Evolutionary conservation across 2,113 vertebrate genomes (phyloP), one percentile per base, ranked within the genome.

Genomic region (Nannobrachium achirus): DNA sequence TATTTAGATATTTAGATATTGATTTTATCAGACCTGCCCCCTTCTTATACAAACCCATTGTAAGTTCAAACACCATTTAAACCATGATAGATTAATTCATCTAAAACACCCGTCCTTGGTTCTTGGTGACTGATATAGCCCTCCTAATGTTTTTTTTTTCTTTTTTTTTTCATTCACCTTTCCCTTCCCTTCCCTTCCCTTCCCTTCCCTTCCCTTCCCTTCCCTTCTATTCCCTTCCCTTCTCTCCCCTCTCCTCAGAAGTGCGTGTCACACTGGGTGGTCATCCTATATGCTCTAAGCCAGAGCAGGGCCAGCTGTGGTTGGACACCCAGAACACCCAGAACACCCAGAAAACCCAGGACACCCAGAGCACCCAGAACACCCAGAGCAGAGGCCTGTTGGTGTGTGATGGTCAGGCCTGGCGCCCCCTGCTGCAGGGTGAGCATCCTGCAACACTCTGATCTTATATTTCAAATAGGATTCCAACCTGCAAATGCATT

Each of bases 401-500:
- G 73, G 75, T 98, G 45, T 99, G 97, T 67, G 92, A 95, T 0
- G 94, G 94, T 40, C 82, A 76, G 0, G 0, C 64, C 1, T 99
- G 97, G 97, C 76, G 90, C 53, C 89, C 93, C 0, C 78, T 99
- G 90, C 69, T 97, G 69, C 90, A 95, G 89, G 92, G 97, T 98
- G 77, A 83, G 86, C 6, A 5, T 4, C 10, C 10, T 46, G 44
- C 5, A 46, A 11, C 20, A 11, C 48, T 51, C 49, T 51, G 25
- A 68, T 1, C 66, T 41, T 20, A 18, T 52, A 7, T 42, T 40
- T 33, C 40, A 51, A 33, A n/a, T n/a, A n/a, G n/a, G n/a, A n/a
- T n/a, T n/a, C n/a, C n/a, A n/a, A n/a, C n/a, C n/a, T n/a, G n/a
- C n/a, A n/a, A n/a, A n/a, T n/a, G n/a, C n/a, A n/a, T n/a, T n/a